phyloP scores from a whole-genome alignment of 2,113 vertebrate genomes.

The Dolichotis patagonum region DNA sequence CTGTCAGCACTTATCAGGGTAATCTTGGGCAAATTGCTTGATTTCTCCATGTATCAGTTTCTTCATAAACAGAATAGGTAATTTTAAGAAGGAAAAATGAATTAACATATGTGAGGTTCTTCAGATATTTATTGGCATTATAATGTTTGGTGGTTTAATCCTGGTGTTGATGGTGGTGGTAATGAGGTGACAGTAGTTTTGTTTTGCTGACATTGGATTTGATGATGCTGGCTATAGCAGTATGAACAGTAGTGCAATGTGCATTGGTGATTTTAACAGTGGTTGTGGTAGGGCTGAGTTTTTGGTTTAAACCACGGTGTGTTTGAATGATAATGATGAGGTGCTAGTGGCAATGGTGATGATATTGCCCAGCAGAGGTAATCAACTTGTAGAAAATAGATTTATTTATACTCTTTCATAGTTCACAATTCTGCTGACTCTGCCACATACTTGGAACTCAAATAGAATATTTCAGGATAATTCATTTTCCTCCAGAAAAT shows the following conservation, averaged over 20 bases:
- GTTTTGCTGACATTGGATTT: background rate
- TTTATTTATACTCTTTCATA: background rate
- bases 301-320: background rate
- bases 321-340: background rate
- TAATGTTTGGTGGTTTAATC: background rate
- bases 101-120: background rate
- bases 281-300: background rate
- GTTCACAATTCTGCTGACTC: background rate
- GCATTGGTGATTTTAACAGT: background rate
- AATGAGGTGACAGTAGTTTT: background rate
- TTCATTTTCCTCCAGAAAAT: background rate
- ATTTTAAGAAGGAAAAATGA: background rate
- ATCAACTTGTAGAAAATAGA: background rate
- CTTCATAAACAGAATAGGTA: background rate
- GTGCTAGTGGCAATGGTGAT: too few species aligned
- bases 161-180: background rate
- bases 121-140: background rate
- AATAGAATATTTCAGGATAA: background rate
- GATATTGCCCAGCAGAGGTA: background rate
- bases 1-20: background rate
- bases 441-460: background rate
- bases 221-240: background rate
- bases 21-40: background rate
- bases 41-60: background rate
- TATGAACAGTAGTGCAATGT: background rate